Evolutionary conservation across 2,113 vertebrate genomes (phyloP).

Genomic region (Rhea pennata): DNA sequence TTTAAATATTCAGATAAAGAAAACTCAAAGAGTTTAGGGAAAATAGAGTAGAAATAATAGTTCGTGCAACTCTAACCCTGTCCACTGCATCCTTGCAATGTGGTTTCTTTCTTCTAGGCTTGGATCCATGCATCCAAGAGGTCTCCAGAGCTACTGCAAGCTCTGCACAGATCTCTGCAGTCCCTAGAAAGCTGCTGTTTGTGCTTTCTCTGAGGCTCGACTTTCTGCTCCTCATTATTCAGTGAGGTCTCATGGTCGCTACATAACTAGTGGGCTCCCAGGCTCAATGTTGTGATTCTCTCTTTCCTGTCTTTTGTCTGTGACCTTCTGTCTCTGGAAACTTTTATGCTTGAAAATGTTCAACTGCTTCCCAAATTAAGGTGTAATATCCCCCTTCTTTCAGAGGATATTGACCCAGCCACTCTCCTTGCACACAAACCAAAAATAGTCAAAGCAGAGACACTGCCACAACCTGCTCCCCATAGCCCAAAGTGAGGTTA

Average conservation of each 20-base stretch:
- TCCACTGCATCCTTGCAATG: neutral
- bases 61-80: neutral
- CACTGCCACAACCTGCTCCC: neutral
- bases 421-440: neutral
- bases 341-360: neutral
- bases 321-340: neutral
- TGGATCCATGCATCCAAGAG: neutral
- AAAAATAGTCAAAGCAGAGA: neutral
- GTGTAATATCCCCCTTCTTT: neutral
- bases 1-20: neutral
- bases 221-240: neutral
- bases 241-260: neutral
- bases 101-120: neutral
- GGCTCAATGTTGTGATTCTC: neutral
- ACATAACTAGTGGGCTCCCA: neutral
- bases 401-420: neutral
- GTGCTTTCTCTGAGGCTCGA: neutral
- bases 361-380: neutral
- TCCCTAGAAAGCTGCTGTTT: neutral
- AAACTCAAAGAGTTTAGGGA: neutral
- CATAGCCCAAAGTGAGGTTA: neutral
- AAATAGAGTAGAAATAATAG: neutral
- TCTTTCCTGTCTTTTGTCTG: neutral
- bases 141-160: fast-evolving
- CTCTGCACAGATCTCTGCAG: neutral